phyloP scores from a whole-genome alignment of 2,797 vertebrate species.

The Alauda arvensis region DNA sequence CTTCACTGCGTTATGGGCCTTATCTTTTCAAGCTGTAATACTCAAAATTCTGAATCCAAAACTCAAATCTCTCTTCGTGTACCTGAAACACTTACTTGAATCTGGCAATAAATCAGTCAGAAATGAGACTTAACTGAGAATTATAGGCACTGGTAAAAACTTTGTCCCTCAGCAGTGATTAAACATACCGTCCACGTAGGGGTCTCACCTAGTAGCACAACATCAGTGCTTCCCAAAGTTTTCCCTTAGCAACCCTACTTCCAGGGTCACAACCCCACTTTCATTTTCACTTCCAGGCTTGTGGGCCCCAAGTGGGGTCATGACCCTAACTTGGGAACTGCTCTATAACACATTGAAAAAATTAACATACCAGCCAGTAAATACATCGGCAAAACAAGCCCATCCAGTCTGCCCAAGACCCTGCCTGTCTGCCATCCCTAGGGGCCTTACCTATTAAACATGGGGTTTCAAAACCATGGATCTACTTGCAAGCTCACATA shows the following conservation, averaged over 20 bases:
- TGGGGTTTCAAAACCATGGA: background rate
- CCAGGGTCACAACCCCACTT: slow-evolving; percentile 61
- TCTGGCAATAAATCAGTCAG: background rate
- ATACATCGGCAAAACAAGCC: slow-evolving; percentile 46
- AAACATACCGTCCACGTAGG: background rate
- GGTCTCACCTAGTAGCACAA: slow-evolving; percentile 32
- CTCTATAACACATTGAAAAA: slow-evolving; percentile 55
- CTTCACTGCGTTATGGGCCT: background rate
- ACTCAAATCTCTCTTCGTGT: background rate
- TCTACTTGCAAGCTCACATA: background rate
- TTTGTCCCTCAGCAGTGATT: background rate
- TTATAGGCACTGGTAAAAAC: background rate
- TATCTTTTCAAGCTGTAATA: background rate
- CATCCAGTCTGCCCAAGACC: slow-evolving; percentile 1
- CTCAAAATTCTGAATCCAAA: background rate
- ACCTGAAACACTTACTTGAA: background rate
- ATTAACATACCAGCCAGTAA: slow-evolving; percentile 54
- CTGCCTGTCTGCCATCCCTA: background rate
- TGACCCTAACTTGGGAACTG: slow-evolving; percentile 33
- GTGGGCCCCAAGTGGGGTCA: slow-evolving; percentile 48
- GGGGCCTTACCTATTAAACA: slow-evolving; percentile 3
- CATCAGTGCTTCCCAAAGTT: slow-evolving; percentile 10
- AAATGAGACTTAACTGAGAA: background rate
- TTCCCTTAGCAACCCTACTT: slow-evolving; percentile 33
- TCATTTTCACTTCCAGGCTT: slow-evolving; percentile 63